Evolutionary conservation across 2,888 invertebrate genomes (phyloP).

Genomic region (Ypsolopha sequella): DNA sequence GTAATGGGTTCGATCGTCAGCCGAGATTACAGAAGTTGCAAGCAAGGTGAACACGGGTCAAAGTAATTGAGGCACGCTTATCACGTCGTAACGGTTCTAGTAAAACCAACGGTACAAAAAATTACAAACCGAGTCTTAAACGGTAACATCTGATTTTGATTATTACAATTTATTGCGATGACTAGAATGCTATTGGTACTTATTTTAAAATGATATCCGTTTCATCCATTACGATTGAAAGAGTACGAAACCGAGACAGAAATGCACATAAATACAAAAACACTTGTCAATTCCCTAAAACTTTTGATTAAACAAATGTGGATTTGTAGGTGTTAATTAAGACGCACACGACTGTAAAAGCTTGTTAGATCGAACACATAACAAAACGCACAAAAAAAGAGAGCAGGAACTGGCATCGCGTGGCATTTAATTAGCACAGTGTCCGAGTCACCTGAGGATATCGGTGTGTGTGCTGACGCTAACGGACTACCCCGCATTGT

Average conservation of each 20-base stretch:
- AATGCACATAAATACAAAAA: no score
- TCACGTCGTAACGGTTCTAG: slow-evolving; percentile 14
- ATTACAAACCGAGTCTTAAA: neutral
- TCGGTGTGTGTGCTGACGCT: slow-evolving; percentile 21
- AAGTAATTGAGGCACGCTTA: slow-evolving; percentile 19
- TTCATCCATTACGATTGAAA: no score
- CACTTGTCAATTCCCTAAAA: no score
- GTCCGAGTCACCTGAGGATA: slow-evolving; percentile 22
- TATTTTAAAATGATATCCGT: neutral
- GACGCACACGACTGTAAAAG: neutral
- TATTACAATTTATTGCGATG: neutral
- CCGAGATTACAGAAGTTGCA: slow-evolving; percentile 14
- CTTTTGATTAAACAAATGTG: neutral
- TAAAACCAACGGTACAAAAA: slow-evolving; percentile 5
- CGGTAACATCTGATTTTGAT: neutral
- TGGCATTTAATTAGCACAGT: slow-evolving; percentile 18
- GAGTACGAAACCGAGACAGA: no score
- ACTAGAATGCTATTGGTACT: neutral
- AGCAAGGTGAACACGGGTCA: slow-evolving; percentile 17
- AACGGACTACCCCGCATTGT: slow-evolving; percentile 39
- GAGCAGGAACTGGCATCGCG: slow-evolving; percentile 5
- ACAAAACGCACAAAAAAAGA: neutral
- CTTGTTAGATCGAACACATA: neutral
- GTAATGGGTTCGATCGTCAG: slow-evolving; percentile 11
- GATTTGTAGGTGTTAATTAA: neutral